These are phyloP conservation scores for Chloroceryle inda DNA, from an alignment of 2,797 vertebrate species.

Conservation along the genomic window DNA sequence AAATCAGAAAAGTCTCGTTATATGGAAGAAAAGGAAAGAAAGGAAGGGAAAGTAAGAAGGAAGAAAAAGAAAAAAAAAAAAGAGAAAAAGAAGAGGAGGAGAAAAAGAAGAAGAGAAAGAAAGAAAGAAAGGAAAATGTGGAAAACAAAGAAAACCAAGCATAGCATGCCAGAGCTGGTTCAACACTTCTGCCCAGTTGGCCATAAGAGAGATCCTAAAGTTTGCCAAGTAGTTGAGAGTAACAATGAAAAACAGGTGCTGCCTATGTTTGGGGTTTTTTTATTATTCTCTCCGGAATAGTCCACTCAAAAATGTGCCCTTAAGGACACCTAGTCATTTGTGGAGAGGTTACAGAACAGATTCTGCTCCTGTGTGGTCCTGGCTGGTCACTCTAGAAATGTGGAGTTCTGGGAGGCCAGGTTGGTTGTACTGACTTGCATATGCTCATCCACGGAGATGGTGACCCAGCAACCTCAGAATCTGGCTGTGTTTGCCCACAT, in stretches of 20 bases:
- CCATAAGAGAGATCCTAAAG: background rate
- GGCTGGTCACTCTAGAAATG: background rate
- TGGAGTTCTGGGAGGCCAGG: background rate
- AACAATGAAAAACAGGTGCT: background rate
- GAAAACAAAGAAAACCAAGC: background rate
- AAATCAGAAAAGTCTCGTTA: background rate
- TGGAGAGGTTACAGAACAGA: background rate
- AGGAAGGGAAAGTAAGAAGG: no score
- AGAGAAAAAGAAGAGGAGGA: no score
- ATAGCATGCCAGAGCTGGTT: background rate
- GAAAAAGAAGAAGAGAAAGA: background rate
- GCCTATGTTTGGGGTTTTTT: background rate
- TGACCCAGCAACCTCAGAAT: background rate
- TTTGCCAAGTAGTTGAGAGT: background rate
- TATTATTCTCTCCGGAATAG: background rate
- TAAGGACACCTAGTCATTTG: background rate
- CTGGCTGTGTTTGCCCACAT: background rate
- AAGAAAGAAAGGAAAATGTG: background rate
- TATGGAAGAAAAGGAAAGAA: background rate
- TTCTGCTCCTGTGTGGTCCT: background rate
- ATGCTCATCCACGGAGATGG: fast-evolving
- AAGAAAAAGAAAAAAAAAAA: no score
- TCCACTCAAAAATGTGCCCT: background rate
- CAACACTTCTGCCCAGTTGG: background rate
- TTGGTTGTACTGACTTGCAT: background rate